Base-by-base conservation (phyloP, 2,797 vertebrate species). In the Anguilla anguilla region DNA sequence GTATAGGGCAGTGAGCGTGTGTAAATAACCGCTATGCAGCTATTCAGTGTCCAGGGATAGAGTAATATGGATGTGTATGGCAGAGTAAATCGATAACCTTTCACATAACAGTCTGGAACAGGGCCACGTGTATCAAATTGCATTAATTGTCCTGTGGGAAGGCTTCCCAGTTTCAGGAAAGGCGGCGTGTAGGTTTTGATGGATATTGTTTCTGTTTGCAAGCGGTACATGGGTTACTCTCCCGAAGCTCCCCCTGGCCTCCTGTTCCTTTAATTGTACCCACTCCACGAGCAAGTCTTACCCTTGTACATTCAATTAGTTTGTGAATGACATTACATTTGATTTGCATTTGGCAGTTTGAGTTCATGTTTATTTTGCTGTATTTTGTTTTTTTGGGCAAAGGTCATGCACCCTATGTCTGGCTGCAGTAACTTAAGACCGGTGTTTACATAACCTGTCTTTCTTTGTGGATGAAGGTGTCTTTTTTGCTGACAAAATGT, bases 91-190 rank as follows among this genome's bases (percentile, higher is more conserved):
- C 61, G 49, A 79, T 88, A 86, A 74, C 77, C 87, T 69, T 53
- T 85, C 61, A 82, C 84, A 81, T 59, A 35, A 35, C 64, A 2
- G 67, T 43, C 72, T 81, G 74, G 85, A 72, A 19, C 53, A n/a
- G 72, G 55, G 86, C 86, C 86, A 86, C 17, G 6, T 61, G 67
- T 74, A 86, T 86, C 85, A 86, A 86, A 86, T 86, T 35, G 28
- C 46, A 69, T 51, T 83, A 69, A 74, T 39, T 86, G 79, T 81
- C 67, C 69, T 59, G 55, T 49, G 72, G 87, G 84, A 79, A 64
- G 67, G 31, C 25, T 88, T 85, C 79, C 79, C 46, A 81, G 46
- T 83, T 72, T 86, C 15, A 43, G 28, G n/a, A 35, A 79, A 72
- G 85, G 51, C 64, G n/a, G 64, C 77, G 6, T 22, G 85, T 55